A percentile compares a stretch with the other conserved stretches of the same genome.
These are phyloP conservation scores for Lasiommata megera DNA, from an alignment of 2,888 invertebrate species.

Conservation along the genomic window DNA sequence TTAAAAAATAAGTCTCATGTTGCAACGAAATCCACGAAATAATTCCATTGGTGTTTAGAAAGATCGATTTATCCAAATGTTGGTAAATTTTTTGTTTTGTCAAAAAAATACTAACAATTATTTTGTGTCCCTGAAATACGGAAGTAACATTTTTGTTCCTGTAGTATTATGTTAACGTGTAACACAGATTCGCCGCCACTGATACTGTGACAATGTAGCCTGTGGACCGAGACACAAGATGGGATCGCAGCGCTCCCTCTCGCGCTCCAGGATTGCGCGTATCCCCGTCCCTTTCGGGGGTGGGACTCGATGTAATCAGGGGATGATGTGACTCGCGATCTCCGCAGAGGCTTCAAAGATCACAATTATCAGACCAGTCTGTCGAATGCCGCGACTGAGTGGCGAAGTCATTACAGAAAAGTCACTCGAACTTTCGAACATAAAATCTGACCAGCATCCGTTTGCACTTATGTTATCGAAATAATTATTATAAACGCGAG, in stretches of 20 bases:
- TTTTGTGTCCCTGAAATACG: not conserved
- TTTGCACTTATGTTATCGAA: not conserved
- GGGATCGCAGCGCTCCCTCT: conserved; percentile 76
- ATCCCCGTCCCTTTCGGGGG: conserved; percentile 62
- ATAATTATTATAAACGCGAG: not conserved
- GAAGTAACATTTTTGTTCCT: not conserved
- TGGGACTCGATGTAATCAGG: conserved; percentile 80
- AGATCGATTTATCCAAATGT: too few relatives aligned
- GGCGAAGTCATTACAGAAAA: conserved; percentile 67
- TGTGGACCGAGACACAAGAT: conserved; percentile 83
- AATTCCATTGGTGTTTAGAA: too few relatives aligned
- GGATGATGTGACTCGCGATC: conserved; percentile 81
- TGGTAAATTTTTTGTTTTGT: not conserved
- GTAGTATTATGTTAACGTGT: conserved; percentile 50
- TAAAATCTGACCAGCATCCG: conserved; percentile 1
- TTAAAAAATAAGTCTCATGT: too few relatives aligned
- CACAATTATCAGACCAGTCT: conserved; percentile 81
- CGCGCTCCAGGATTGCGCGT: conserved; percentile 34
- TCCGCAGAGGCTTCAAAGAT: conserved; percentile 78
- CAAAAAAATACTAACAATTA: not conserved
- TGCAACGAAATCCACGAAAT: too few relatives aligned
- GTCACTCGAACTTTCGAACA: conserved; percentile 43
- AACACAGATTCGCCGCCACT: conserved; percentile 64
- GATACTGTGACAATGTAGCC: conserved; percentile 79
- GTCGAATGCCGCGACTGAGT: conserved; percentile 75